These are phyloP conservation scores for Paradoxurus hermaphroditus DNA, from an alignment of 2,113 vertebrate genomes.

Conservation along the genomic window DNA sequence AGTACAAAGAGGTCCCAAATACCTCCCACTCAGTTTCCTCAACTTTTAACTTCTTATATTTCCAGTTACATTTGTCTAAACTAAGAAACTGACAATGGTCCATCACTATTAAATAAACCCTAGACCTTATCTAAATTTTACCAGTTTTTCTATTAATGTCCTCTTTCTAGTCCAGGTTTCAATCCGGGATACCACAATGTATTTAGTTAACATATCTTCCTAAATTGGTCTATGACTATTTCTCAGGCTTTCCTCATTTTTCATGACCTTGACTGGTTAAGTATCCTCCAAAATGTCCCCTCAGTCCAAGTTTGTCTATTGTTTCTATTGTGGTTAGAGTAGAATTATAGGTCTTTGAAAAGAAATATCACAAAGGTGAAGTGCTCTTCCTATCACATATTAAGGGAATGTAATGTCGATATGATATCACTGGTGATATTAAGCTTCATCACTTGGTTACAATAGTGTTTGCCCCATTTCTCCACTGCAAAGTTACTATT, in stretches of 20 bases:
- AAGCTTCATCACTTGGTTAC: not conserved
- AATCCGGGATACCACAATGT: not conserved
- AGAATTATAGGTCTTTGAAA: not conserved
- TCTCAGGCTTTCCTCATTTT: not conserved
- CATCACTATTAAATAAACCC: not conserved
- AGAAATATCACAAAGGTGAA: not conserved
- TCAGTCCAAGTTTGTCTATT: not conserved
- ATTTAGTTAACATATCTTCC: not conserved
- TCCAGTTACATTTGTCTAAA: not conserved
- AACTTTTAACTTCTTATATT: not conserved
- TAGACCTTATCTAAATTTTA: not conserved
- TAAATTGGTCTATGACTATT: not conserved
- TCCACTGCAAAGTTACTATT: not conserved
- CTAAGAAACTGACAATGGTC: not conserved
- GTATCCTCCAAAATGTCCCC: not conserved
- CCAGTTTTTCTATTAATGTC: not conserved
- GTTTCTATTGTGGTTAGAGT: not conserved
- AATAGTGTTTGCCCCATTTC: not conserved
- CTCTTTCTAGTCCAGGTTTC: not conserved
- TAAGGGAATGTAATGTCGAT: not conserved
- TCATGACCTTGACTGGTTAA: not conserved
- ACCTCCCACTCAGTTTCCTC: not conserved
- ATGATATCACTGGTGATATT: not conserved
- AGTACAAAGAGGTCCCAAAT: not conserved
- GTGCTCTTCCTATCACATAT: not conserved